Conservation (phyloP, 2,888 invertebrate genomes). For the Papilio protenor region DNA sequence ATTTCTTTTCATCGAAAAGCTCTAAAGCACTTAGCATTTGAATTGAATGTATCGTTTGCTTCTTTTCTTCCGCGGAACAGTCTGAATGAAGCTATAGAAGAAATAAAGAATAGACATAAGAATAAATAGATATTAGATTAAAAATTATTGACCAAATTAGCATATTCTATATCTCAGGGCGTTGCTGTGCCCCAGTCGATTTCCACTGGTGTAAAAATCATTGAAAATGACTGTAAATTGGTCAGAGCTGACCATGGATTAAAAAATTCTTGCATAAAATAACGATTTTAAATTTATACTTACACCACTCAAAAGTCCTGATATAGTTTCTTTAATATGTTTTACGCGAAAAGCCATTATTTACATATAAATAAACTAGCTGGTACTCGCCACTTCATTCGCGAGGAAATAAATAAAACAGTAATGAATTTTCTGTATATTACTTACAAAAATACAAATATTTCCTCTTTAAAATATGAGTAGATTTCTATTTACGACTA, state of each 20-base stretch:
- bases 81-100: conserved; percentile 91
- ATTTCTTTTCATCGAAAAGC: conserved; percentile 94
- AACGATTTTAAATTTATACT: background rate
- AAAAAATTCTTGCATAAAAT: no score
- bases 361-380: background rate
- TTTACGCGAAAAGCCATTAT: background rate
- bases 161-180: background rate
- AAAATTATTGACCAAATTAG: background rate
- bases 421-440: no score
- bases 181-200: background rate
- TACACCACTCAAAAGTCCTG: background rate
- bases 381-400: no score
- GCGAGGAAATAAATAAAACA: no score
- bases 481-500: background rate
- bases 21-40: conserved; percentile 96
- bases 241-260: no score
- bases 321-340: conserved; percentile 4
- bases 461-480: no score
- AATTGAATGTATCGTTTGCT: conserved; percentile 92
- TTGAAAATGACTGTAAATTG: no score
- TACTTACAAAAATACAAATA: no score
- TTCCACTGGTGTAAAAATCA: no score
- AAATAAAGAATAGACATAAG: background rate
- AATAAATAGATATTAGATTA: background rate
- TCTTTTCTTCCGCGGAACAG: conserved; percentile 91